These are phyloP conservation scores for Knipowitschia caucasica DNA, from an alignment of 2,797 vertebrate genomes.

Conservation along the genomic window DNA sequence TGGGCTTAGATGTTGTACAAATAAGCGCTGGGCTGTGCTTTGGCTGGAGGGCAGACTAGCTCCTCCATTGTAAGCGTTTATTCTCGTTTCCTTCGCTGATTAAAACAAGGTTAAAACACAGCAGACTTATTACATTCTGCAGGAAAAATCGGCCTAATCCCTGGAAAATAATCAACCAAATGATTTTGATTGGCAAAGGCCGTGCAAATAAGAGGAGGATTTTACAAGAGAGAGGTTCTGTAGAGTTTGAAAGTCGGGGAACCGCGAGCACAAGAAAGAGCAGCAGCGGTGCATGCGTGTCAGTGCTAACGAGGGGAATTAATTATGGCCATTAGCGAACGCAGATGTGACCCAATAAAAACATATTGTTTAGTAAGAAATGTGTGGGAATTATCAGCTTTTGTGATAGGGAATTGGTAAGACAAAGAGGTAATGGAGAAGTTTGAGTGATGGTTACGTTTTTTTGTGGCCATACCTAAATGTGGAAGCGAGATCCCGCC, in stretches of 20 bases:
- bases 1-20: conserved; percentile 69
- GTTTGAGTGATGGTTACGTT: no score
- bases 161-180: conserved; percentile 69
- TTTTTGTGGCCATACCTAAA: no score
- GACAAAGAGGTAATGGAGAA: no score
- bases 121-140: conserved; percentile 63
- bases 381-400: background rate
- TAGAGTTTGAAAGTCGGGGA: conserved; percentile 37
- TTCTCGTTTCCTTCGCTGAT: conserved; percentile 72
- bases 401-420: background rate
- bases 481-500: no score
- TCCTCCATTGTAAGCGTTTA: conserved; percentile 66
- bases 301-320: conserved; percentile 6
- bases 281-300: background rate
- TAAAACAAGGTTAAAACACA: conserved; percentile 75
- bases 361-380: background rate
- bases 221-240: conserved; percentile 16
- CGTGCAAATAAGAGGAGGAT: conserved; percentile 31
- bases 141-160: conserved; percentile 67
- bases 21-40: conserved; percentile 65
- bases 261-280: conserved; percentile 21
- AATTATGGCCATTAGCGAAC: background rate
- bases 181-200: conserved; percentile 59
- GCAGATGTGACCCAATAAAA: conserved; percentile 11
- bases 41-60: conserved; percentile 29